Evolutionary conservation across 2,113 vertebrate species (phyloP), one percentile per base, ranked within the genome.

Genomic region (Festucalex cinctus): DNA sequence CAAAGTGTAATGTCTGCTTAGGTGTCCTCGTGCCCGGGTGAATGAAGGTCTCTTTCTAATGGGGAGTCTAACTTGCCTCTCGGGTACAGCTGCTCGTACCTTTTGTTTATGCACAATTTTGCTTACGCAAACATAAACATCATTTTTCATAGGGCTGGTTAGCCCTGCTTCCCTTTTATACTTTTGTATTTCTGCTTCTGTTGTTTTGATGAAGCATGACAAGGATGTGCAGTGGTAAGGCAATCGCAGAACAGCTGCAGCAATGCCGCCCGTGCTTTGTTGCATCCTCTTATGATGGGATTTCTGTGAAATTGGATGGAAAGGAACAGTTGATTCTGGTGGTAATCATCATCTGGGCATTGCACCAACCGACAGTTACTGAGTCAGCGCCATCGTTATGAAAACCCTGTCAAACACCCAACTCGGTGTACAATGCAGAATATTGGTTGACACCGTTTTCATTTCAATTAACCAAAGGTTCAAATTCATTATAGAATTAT

Each of bases 291-390:
- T 63, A 59, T 66, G 32, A 70, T n/a, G 24, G 46, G 24, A 70
- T 65, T 68, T 73, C 63, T 63, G 66, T 64, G 43, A 76, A 78
- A 69, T 69, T 68, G 22, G 6, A 62, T 61, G 8, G 26, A 74
- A 70, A 66, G 35, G 65, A 71, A 65, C 68, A 64, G 24, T 65
- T 75, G 53, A 76, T 80, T 80, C 41, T 3, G 22, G 14, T 66
- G 35, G 28, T 73, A 58, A 75, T 79, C 44, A 66, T 61, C 73
- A 43, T 68, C 75, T 71, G 69, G 59, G 28, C 64, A 24, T 79
- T 68, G 59, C 54, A 74, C 41, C 60, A 67, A 59, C 70, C 68
- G 43, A 71, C 73, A 76, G 70, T 76, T 74, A 76, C 65, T 70
- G 46, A 71, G 56, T 79, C 69, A 66, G 22, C 46, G 22, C 10